Base-by-base conservation (phyloP, 1,140 invertebrate species). In the Lycorma delicatula region DNA sequence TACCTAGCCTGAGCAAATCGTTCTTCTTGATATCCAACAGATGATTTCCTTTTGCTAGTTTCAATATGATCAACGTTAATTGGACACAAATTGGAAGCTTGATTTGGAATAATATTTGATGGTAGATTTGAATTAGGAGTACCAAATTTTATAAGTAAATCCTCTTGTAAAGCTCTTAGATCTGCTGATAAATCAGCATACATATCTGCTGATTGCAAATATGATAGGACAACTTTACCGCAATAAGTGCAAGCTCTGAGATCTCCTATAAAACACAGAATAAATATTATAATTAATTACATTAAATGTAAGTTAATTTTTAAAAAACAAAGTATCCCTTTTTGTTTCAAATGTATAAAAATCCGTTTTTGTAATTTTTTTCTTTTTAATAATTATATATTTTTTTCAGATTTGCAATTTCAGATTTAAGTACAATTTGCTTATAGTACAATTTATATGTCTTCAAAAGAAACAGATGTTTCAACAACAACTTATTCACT, bases 211-310 rank as follows among this genome's bases (percentile, higher is more conserved):
- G 91, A 90, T 67, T 92, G 84, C 6, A 95, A 74, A 67, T 93
- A 95, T 0, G 86, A 88, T 1, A 93, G 74, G 9, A 96, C 92
- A 7, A 96, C 85, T 71, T 92, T 91, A 54, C 91, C 93, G 68
- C 94, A 97, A 68, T 96, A 96, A 4, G 86, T 92, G 71, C 93
- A 97, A 1, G 94, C 92, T 51, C 93, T 78, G 2, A 97, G 75
- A 66, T 93, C 90, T 36, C 91, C 92, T 80, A 63, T 1, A 74
- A 69, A 57, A 62, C 47, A n/a, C n/a, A n/a, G n/a, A n/a, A n/a
- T n/a, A n/a, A n/a, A n/a, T n/a, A n/a, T n/a, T n/a, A n/a, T n/a
- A n/a, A n/a, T n/a, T n/a, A n/a, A n/a, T n/a, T n/a, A n/a, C n/a
- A n/a, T n/a, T n/a, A n/a, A n/a, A n/a, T n/a, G n/a, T n/a, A n/a